Percentiles rank a stretch among this genome's conserved stretches.
Conservation (phyloP, 1,140 invertebrate species). For the Branchinecta lynchi region DNA sequence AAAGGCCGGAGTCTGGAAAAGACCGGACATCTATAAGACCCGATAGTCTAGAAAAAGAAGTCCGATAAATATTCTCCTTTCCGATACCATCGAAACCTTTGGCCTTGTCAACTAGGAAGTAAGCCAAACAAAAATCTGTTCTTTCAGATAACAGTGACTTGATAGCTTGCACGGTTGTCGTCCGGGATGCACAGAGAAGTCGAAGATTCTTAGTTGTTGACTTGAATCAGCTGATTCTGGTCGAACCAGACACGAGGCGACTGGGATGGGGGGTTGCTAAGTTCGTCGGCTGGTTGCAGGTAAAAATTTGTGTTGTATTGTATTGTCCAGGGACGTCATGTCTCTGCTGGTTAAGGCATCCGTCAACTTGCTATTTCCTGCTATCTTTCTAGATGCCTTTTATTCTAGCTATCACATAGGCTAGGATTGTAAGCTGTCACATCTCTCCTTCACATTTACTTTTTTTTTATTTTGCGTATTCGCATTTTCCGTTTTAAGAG, state of each 20-base stretch:
- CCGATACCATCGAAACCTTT: too few species aligned
- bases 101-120: neutral
- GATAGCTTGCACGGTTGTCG: conserved; percentile 83
- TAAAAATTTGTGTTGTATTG: conserved; percentile 33
- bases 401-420: too few species aligned
- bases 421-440: neutral
- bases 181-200: conserved; percentile 73
- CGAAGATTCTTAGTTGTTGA: conserved; percentile 89
- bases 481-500: too few species aligned
- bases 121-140: conserved; percentile 14
- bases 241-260: conserved; percentile 81
- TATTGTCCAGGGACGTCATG: too few species aligned
- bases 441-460: too few species aligned
- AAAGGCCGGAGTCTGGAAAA: too few species aligned
- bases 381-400: neutral
- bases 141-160: conserved; percentile 86
- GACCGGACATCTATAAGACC: too few species aligned
- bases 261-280: conserved; percentile 94
- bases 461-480: too few species aligned
- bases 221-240: conserved; percentile 80
- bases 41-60: too few species aligned
- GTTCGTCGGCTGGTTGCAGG: conserved; percentile 72
- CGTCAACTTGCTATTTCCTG: conserved; percentile 4
- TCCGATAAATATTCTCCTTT: too few species aligned
- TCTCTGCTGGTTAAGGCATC: neutral